Base-by-base conservation (phyloP, 2,888 invertebrate genomes). In the Choreutis nemorana region DNA sequence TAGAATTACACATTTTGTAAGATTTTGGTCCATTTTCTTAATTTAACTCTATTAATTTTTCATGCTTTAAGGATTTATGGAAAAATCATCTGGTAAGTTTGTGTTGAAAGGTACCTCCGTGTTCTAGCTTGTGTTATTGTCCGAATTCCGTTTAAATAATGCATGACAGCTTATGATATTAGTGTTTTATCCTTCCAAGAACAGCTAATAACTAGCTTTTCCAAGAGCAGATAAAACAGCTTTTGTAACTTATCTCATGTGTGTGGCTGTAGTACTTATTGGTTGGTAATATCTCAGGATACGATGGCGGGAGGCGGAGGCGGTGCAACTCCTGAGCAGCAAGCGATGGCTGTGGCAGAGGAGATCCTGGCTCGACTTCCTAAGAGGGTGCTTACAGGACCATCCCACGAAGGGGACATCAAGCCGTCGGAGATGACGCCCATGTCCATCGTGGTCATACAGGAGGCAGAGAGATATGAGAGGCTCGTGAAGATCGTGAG, bases 391-490 rank as follows among this genome's bases (percentile, higher is more conserved):
- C 84, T 73, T 81, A 86, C 73, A 55, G 92, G 44, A 71, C 88
- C 54, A 52, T 77, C 40, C 73, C 90, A 30, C 71, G 87, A 54
- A 63, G 82, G 58, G 81, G 87, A 67, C 87, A 88, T 81, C 87
- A 95, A 31, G 87, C 91, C 32, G 57, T 81, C 42, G 83, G 95
- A 70, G 67, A 86, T 61, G 92, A 95, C 80, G 6, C 94, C 94
- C 45, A 93, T 96, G 93, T 95, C 96, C 50, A 95, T 95, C 1
- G 95, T 96, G 0, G 79, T 96, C 29, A 89, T 94, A 3, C 92
- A 93, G 61, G 93, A 93, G 64, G 90, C 92, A 73, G 88, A 86
- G 4, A 65, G 92, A 28, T 92, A 90, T 48, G 91, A 91, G 37
- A 82, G 83, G 28, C 77, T 96, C 4, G 81, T 91, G n/a, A 57